phyloP scores from a whole-genome alignment of 1,140 invertebrate species.

The Drosophila paulistorum region DNA sequence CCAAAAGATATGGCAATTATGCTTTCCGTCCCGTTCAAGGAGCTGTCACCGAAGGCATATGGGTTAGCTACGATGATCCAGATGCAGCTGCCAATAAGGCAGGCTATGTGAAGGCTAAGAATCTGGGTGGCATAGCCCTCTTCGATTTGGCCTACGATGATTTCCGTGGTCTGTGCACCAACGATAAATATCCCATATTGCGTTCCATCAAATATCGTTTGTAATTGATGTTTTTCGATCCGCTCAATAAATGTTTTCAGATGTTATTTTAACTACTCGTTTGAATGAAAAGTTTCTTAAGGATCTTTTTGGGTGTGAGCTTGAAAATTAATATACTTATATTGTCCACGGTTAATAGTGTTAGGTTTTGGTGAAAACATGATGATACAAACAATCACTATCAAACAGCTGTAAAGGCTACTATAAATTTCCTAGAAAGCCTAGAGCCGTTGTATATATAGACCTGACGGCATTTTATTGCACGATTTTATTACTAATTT shows the following conservation, averaged over 20 bases:
- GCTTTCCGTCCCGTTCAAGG: slow-evolving; percentile 88
- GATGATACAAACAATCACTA: not conserved
- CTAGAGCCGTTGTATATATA: not conserved
- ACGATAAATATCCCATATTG: slow-evolving; percentile 90
- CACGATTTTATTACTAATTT: not conserved
- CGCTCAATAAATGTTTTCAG: not conserved
- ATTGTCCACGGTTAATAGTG: too few species aligned
- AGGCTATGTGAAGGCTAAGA: slow-evolving; percentile 88
- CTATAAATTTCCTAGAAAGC: not conserved
- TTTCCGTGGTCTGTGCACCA: slow-evolving; percentile 90
- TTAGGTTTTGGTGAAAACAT: not conserved
- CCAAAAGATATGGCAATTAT: slow-evolving; percentile 89
- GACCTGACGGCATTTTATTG: not conserved
- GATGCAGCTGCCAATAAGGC: slow-evolving; percentile 93
- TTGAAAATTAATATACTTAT: too few species aligned
- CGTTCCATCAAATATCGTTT: slow-evolving; percentile 87
- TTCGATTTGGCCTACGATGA: slow-evolving; percentile 93
- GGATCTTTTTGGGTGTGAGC: too few species aligned
- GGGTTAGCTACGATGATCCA: slow-evolving; percentile 95
- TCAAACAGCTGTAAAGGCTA: not conserved
- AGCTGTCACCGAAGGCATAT: slow-evolving; percentile 88
- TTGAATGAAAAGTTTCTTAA: too few species aligned
- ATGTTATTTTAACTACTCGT: not conserved
- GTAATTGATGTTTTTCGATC: slow-evolving; percentile 17
- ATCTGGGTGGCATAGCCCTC: slow-evolving; percentile 91